Conservation (phyloP, 1,140 invertebrate genomes). For the Drosophila parvula region DNA sequence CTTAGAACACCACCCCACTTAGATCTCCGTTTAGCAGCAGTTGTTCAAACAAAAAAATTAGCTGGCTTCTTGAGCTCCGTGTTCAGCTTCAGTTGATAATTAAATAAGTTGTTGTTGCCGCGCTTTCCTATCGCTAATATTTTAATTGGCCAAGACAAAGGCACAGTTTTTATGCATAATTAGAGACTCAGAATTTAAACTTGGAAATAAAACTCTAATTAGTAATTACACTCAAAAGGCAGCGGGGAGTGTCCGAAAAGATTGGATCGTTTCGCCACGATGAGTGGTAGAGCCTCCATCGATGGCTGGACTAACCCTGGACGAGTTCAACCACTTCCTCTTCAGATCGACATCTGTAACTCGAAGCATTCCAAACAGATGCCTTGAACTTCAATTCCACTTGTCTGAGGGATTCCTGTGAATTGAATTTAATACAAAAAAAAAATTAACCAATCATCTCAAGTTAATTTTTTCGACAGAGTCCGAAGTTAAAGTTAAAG, state of each 20-base stretch:
- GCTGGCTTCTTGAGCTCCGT: not conserved
- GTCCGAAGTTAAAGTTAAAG: not conserved
- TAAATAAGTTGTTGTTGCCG: slow-evolving; percentile 17
- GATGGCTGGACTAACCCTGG: slow-evolving; percentile 13
- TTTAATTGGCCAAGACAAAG: slow-evolving; percentile 59
- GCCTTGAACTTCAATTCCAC: slow-evolving; percentile 3
- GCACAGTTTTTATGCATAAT: slow-evolving; percentile 74
- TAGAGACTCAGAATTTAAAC: slow-evolving; percentile 49
- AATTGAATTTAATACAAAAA: not conserved
- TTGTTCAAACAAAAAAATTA: slow-evolving; percentile 40
- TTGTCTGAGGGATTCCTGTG: not conserved
- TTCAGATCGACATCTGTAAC: not conserved
- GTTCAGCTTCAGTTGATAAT: slow-evolving; percentile 48
- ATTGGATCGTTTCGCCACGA: slow-evolving; percentile 4
- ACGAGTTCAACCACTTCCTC: slow-evolving; percentile 5
- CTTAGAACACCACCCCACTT: slow-evolving; percentile 28
- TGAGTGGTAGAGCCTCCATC: not conserved
- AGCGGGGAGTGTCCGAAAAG: slow-evolving; percentile 2
- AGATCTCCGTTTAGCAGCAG: slow-evolving; percentile 61
- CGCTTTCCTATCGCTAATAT: slow-evolving; percentile 29
- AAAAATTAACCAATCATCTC: not conserved
- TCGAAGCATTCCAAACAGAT: not conserved
- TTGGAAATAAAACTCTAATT: slow-evolving; percentile 14
- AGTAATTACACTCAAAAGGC: slow-evolving; percentile 9
- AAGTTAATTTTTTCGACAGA: not conserved